Base-by-base conservation (phyloP, 2,888 invertebrate species). In the Entomobrya multifasciata region DNA sequence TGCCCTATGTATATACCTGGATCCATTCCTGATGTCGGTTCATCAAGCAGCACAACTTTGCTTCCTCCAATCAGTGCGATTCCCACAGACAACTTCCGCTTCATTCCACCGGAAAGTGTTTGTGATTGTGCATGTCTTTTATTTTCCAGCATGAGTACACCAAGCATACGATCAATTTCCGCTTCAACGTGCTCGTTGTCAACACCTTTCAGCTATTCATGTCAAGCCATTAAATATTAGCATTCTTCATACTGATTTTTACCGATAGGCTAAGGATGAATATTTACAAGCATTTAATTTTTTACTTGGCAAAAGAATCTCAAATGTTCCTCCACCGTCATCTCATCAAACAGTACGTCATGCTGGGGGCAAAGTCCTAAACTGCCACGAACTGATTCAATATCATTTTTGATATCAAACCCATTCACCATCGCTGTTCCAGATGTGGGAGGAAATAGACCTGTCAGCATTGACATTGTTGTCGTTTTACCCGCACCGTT, bases 321-420 rank as follows among this genome's bases (percentile, higher is more conserved):
- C 60, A 97, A 93, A 93, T 98, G 98, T 91, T 98, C 96, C 22
- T 94, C 92, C 6, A 97, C 96, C 0, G 96, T 97, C 86, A 98
- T 94, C 92, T 96, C 95, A 15, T 95, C 94, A 93, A 97, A 97
- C 60, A 96, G 94, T 87, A 98, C 94, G 92, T 97, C 96, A 27
- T 84, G 96, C 92, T 98, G 97, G 0, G 98, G 97, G 92, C 98
- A 99, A 79, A 97, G 94, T 0, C 98, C 98, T 65, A 99, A 94
- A 88, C 95, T 94, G 87, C 94, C 94, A 47, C 96, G 94, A 86
- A 97, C 95, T 52, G 93, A 93, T 11, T 94, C 92, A 91, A 95
- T 94, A 87, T 96, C 94, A 0, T 93, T 93, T 88, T 94, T 93
- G 22, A 96, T 95, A 92, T 97, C 95, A 91, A 95, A 94, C 1